These are phyloP conservation scores for Labia minor DNA, from an alignment of 2,888 invertebrate species.

Conservation along the genomic window DNA sequence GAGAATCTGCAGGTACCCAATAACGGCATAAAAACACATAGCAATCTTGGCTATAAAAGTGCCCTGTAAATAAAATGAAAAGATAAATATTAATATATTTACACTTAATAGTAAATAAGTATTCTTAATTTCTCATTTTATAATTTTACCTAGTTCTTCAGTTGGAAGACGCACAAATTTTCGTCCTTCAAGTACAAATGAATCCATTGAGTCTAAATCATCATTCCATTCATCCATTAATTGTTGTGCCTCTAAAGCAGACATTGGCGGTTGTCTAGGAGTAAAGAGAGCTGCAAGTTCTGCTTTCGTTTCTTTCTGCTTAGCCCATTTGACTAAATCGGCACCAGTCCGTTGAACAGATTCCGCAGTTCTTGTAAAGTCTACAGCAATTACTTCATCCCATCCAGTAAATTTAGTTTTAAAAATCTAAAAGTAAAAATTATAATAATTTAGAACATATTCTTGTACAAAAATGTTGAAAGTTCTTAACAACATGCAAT, in stretches of 20 bases:
- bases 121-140: background rate
- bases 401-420: slow-evolving; percentile 94
- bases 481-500: background rate
- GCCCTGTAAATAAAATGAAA: slow-evolving; percentile 38
- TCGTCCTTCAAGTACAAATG: slow-evolving; percentile 90
- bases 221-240: slow-evolving; percentile 96
- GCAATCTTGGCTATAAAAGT: slow-evolving; percentile 89
- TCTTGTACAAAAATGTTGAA: background rate
- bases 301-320: slow-evolving; percentile 79
- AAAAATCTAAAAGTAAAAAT: slow-evolving; percentile 57
- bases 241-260: slow-evolving; percentile 69
- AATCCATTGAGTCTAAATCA: slow-evolving; percentile 94
- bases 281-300: slow-evolving; percentile 93
- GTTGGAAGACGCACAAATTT: slow-evolving; percentile 96
- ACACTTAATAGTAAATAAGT: background rate
- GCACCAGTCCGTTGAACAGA: slow-evolving; percentile 94
- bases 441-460: too few relatives aligned
- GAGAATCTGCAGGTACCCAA: slow-evolving; percentile 64
- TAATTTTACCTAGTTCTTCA: slow-evolving; percentile 63
- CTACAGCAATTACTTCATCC: slow-evolving; percentile 98
- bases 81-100: too few relatives aligned
- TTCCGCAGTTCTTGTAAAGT: slow-evolving; percentile 95
- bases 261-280: slow-evolving; percentile 84
- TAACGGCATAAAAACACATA: slow-evolving; percentile 97
- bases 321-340: slow-evolving; percentile 85